Evolutionary conservation across 2,113 vertebrate species (phyloP), one percentile per base, ranked within the genome.

Genomic region (Amblyornis subalaris): DNA sequence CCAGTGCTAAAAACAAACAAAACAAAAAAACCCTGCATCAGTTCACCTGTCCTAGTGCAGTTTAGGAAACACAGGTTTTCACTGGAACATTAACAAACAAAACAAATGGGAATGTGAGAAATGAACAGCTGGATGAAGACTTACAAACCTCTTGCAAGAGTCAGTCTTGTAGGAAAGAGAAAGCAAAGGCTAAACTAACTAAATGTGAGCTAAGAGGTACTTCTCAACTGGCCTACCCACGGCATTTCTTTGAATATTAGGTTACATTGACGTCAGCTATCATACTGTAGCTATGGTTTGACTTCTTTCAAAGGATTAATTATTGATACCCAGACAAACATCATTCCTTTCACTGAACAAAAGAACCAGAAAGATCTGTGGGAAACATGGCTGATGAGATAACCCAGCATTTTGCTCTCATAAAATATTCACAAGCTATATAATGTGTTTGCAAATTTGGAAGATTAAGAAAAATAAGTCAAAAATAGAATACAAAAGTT

Each of bases 261-360:
- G 6, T 95, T 96, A 81, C 91, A 28, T 0, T 87, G 83, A 91
- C 1, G 1, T 82, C 92, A 90, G 40, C 48, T 89, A 82, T 61
- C 54, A 81, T 47, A 65, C 28, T 83, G 44, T 28, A 90, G 65
- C 87, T 80, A 70, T 0, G 4, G 72, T 60, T 70, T 62, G 40
- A 58, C n/a, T 88, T 82, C 35, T 55, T 94, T 92, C 65, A 93
- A 90, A 85, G 48, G 25, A 77, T 97, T 90, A 94, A 96, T 96
- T 89, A 96, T 96, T 95, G 58, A 97, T 96, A 77, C 7, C 3
- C 14, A 77, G 55, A 72, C 76, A 93, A 93, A 84, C 79, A 86
- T 81, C 72, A 53, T 58, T 91, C 62, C 78, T 92, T 90, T 73
- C 66, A 62, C 22, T 54, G 38, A 94, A 85, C 51, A 82, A 61